Percentiles rank a stretch among this genome's conserved stretches.
Evolutionary conservation across 2,113 vertebrate genomes (phyloP).

Genomic region (Penelope pileata): DNA sequence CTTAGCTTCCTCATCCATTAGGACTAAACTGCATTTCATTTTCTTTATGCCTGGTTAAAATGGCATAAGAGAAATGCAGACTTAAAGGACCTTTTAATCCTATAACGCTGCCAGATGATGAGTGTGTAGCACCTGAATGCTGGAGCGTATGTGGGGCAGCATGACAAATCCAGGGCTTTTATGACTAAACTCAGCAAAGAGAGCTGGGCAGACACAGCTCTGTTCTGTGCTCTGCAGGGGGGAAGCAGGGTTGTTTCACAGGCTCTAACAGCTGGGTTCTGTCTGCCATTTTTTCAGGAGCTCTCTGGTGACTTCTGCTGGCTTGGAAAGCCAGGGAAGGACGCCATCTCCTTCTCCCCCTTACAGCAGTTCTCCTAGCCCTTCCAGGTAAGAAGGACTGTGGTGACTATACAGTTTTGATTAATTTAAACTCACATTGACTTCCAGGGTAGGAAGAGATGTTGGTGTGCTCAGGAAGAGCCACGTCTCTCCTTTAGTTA

Average conservation of each 20-base stretch:
- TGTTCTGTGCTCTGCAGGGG: not conserved
- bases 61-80: too few relatives aligned
- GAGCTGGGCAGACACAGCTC: not conserved
- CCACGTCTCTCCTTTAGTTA: not conserved
- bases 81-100: not conserved
- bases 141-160: not conserved
- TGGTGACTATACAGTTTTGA: not conserved
- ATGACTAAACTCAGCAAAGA: accelerated
- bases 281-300: constrained; percentile 60
- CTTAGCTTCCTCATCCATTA: not conserved
- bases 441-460: not conserved
- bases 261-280: not conserved
- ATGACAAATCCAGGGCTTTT: not conserved
- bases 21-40: not conserved
- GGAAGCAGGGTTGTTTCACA: not conserved
- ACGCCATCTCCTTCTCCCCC: constrained; percentile 82
- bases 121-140: not conserved
- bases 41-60: not conserved
- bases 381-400: constrained; percentile 79
- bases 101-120: not conserved
- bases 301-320: constrained; percentile 79
- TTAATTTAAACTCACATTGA: not conserved
- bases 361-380: constrained; percentile 79
- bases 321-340: constrained; percentile 81
- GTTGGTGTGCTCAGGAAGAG: not conserved